Conservation (phyloP, 2,113 vertebrate genomes). For the Proteles cristata region DNA sequence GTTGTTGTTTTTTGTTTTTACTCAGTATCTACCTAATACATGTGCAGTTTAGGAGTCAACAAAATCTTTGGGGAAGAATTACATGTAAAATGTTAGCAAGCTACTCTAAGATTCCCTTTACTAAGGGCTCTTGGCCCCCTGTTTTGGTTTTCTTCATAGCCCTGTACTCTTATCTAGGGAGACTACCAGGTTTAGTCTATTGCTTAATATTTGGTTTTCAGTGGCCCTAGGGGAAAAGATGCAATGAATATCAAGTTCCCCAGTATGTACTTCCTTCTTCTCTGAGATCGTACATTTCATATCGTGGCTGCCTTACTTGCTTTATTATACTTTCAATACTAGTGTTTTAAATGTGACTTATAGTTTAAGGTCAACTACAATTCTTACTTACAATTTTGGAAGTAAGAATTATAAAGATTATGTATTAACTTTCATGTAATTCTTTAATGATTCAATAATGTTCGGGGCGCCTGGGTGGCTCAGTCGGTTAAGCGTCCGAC, state of each 20-base stretch:
- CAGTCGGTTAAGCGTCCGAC: no score
- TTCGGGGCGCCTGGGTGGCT: no score
- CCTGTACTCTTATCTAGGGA: background rate
- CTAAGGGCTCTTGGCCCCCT: background rate
- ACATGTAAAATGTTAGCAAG: background rate
- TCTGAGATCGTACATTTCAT: background rate
- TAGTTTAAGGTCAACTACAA: background rate
- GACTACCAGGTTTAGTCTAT: background rate
- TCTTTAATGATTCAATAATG: background rate
- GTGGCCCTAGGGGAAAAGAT: background rate
- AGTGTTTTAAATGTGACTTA: background rate
- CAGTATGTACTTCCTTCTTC: background rate
- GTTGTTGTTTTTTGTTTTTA: background rate
- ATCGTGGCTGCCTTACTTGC: background rate
- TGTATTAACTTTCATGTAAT: background rate
- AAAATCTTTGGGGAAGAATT: background rate
- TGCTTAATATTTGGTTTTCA: background rate
- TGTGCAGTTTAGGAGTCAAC: background rate
- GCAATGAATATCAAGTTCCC: background rate
- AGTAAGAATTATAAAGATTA: background rate
- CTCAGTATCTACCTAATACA: background rate
- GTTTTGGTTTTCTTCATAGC: background rate
- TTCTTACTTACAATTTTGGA: no score
- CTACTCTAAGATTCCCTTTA: background rate
- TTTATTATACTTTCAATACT: background rate